Conservation (phyloP, 2,113 vertebrate species). For the Leiothrix lutea region DNA sequence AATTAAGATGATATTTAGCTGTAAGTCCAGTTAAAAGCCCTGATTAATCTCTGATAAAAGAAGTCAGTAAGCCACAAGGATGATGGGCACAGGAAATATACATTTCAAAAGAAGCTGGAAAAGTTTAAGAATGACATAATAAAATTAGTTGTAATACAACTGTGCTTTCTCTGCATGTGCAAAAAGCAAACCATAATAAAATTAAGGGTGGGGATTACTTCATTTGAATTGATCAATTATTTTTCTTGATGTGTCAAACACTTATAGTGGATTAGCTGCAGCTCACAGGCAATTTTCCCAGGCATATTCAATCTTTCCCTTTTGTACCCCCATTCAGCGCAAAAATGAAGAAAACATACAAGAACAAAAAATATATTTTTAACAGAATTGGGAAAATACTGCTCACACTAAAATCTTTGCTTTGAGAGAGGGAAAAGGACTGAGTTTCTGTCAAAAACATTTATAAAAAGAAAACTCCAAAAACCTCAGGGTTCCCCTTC, state of each 20-base stretch:
- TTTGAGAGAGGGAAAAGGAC: neutral
- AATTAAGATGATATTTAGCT: neutral
- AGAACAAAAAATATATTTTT: neutral
- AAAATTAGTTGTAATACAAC: neutral
- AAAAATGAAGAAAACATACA: neutral
- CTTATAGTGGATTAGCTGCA: neutral
- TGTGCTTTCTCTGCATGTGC: neutral
- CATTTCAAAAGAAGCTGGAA: neutral
- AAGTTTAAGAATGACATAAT: neutral
- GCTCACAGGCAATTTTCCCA: neutral
- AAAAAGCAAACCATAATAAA: neutral
- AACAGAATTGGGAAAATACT: neutral
- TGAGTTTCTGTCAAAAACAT: neutral
- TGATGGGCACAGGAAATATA: neutral
- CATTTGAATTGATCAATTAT: neutral
- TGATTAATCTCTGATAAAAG: neutral
- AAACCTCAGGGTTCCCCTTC: neutral
- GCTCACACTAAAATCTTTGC: neutral
- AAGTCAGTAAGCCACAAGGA: neutral
- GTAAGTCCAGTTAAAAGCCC: neutral
- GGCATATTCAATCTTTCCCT: neutral
- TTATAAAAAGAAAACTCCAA: neutral
- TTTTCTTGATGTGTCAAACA: neutral
- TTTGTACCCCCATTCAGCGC: neutral
- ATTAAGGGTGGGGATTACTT: rapidly evolving